Conservation (phyloP, 2,113 vertebrate genomes). For the Microcebus murinus region DNA sequence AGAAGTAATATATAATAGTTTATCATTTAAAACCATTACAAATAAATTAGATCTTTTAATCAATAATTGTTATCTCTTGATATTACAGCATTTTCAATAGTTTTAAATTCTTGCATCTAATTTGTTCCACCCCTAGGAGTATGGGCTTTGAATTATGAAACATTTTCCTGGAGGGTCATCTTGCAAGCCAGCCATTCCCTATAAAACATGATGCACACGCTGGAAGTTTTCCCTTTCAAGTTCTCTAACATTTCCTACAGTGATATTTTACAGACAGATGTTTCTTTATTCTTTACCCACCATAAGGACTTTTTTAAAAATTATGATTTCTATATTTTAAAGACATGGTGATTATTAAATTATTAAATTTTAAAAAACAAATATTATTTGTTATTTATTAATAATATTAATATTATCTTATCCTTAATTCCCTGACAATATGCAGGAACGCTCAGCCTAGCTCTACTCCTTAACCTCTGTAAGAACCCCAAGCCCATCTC, state of each 20-base stretch:
- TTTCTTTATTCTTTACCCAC: not conserved
- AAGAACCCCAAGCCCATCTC: no score
- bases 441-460: no score
- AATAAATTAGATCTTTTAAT: not conserved
- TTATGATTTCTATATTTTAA: not conserved
- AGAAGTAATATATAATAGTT: not conserved
- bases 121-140: fast-evolving
- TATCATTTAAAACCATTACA: not conserved
- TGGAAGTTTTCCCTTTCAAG: not conserved
- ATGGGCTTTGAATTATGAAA: not conserved
- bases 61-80: not conserved
- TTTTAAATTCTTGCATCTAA: not conserved
- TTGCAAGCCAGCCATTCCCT: not conserved
- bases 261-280: not conserved
- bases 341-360: not conserved
- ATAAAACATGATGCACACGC: not conserved
- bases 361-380: not conserved
- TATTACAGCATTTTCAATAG: not conserved
- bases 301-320: not conserved
- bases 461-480: no score
- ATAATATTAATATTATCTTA: not conserved
- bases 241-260: not conserved
- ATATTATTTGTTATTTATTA: not conserved
- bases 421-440: not conserved
- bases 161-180: not conserved